A percentile compares a stretch with the other conserved stretches of the same genome.
Evolutionary conservation across 1,140 invertebrate species (phyloP).

Genomic region (Zophobas morio): DNA sequence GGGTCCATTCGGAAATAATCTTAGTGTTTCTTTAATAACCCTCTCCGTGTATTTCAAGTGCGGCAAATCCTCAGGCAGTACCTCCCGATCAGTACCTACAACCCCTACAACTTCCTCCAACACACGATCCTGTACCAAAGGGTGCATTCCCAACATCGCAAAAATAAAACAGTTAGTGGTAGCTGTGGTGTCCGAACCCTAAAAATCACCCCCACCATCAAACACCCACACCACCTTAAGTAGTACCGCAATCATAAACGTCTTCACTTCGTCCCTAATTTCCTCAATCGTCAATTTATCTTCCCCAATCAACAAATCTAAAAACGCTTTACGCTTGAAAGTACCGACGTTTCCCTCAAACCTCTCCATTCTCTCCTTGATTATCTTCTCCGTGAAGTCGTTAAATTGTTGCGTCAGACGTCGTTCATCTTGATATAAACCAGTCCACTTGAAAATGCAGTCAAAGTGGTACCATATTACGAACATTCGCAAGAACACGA

Average conservation of each 20-base stretch:
- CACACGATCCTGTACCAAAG: constrained; percentile 65
- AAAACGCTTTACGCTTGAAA: constrained; percentile 33
- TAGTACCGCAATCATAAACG: constrained; percentile 48
- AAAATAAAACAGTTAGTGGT: constrained; percentile 28
- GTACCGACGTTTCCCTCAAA: constrained; percentile 3
- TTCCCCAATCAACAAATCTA: constrained; percentile 16
- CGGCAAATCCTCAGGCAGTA: constrained; percentile 71
- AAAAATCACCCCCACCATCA: neutral
- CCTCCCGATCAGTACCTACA: constrained; percentile 63
- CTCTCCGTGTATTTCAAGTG: constrained; percentile 75
- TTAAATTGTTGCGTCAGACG: constrained; percentile 9
- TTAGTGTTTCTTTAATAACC: constrained; percentile 75
- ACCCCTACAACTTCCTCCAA: constrained; percentile 72
- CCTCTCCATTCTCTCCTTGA: constrained; percentile 23
- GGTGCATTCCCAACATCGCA: constrained; percentile 53
- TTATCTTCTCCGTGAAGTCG: constrained; percentile 36
- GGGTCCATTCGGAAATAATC: constrained; percentile 75
- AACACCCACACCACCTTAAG: neutral
- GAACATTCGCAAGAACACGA: constrained; percentile 35
- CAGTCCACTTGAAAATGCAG: constrained; percentile 35
- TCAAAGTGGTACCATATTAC: constrained; percentile 35
- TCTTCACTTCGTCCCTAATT: constrained; percentile 51
- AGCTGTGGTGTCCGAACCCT: constrained; percentile 47
- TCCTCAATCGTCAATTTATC: constrained; percentile 46
- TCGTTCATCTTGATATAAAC: neutral